Evolutionary conservation across 2,888 invertebrate genomes (phyloP).

Genomic region (Dicyrtoma fusca): DNA sequence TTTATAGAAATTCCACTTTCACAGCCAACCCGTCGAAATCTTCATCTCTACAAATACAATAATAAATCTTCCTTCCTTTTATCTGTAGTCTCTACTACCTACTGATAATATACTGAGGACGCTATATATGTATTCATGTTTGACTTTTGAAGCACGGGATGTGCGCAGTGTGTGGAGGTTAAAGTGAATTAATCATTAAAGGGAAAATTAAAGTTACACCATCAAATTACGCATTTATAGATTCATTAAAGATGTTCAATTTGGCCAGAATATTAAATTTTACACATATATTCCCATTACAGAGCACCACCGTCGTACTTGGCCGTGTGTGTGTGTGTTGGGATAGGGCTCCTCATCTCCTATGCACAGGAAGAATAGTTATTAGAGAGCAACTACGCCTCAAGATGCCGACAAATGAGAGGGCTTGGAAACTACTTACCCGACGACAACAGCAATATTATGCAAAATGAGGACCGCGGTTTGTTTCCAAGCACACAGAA

Average conservation of each 20-base stretch:
- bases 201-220: slow-evolving; percentile 20
- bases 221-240: slow-evolving; percentile 25
- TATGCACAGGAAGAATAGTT: background rate
- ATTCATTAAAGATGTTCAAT: slow-evolving; percentile 14
- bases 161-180: background rate
- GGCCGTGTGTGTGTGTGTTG: too few relatives aligned
- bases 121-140: background rate
- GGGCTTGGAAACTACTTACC: slow-evolving; percentile 8
- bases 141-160: too few relatives aligned
- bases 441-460: slow-evolving; percentile 28
- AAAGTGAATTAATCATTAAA: slow-evolving; percentile 12
- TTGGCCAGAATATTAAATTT: background rate
- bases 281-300: background rate
- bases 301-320: background rate
- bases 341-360: background rate
- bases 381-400: slow-evolving; percentile 2
- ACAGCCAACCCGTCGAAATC: background rate
- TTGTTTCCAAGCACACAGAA: slow-evolving; percentile 1
- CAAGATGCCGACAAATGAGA: slow-evolving; percentile 22
- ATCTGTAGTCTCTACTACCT: background rate
- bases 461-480: slow-evolving; percentile 35
- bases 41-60: too few relatives aligned
- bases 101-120: too few relatives aligned
- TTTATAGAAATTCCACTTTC: background rate
- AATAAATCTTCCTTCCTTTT: background rate